Conservation (phyloP, 2,797 vertebrate genomes). For the Sibirionetta formosa region DNA sequence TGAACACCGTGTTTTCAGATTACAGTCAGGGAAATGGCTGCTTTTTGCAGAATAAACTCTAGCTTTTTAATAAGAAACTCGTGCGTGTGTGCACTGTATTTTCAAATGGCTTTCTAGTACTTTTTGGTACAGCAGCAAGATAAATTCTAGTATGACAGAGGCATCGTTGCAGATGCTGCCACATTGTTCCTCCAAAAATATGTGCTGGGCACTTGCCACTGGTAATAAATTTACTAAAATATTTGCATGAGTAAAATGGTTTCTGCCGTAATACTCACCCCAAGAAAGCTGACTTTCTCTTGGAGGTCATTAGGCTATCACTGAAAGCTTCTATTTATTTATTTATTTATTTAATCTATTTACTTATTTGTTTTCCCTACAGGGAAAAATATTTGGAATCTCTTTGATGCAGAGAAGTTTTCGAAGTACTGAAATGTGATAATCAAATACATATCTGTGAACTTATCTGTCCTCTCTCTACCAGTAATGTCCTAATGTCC, state of each 20-base stretch:
- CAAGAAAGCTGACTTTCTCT: slow-evolving; percentile 9
- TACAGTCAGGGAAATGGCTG: background rate
- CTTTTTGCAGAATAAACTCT: background rate
- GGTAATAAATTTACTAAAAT: slow-evolving; percentile 16
- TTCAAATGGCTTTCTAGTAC: slow-evolving; percentile 11
- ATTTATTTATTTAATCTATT: background rate
- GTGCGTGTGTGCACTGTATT: background rate
- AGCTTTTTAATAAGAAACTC: background rate
- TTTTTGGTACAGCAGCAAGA: background rate
- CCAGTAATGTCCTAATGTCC: background rate
- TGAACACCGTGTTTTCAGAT: background rate
- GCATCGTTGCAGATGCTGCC: background rate
- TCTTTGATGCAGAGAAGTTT: background rate
- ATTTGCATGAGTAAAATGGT: background rate
- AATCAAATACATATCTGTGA: background rate
- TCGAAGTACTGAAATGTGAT: background rate
- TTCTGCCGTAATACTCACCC: background rate
- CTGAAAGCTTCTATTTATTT: background rate
- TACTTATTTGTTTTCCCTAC: background rate
- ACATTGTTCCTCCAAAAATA: background rate
- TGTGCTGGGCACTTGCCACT: background rate
- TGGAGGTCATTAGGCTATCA: background rate
- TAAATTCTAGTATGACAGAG: background rate
- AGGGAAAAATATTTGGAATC: background rate
- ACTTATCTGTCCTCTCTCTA: background rate